Evolutionary conservation across 23 tunicate species (phyloP).

Genomic region (Corella eumyota): DNA sequence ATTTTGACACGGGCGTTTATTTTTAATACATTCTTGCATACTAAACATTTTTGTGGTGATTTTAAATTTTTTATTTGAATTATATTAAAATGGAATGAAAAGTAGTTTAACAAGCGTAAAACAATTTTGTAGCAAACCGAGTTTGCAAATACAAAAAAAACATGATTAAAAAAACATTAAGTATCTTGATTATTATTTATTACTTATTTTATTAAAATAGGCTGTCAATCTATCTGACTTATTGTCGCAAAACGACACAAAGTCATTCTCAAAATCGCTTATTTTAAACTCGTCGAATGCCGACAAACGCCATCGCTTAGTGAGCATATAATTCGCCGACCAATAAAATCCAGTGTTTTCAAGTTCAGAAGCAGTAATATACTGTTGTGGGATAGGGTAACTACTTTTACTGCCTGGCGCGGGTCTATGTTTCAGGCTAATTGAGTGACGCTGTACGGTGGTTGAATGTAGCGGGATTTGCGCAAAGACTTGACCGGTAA

Average conservation of each 20-base stretch:
- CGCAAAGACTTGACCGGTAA: slow-evolving; percentile 46
- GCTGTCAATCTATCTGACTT: neutral
- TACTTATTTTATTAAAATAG: slow-evolving; percentile 5
- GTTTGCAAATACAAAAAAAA: too few relatives aligned
- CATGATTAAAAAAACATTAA: too few relatives aligned
- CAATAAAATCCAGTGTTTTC: slow-evolving; percentile 61
- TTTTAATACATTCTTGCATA: too few relatives aligned
- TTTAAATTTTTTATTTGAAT: too few relatives aligned
- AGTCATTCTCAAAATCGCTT: slow-evolving; percentile 24
- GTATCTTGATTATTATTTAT: too few relatives aligned
- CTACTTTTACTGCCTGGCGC: too few relatives aligned
- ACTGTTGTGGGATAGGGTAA: neutral
- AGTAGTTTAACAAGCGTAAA: too few relatives aligned
- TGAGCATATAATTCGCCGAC: slow-evolving; percentile 57
- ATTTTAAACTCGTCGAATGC: slow-evolving; percentile 33
- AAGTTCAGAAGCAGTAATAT: slow-evolving; percentile 13
- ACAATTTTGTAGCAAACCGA: too few relatives aligned
- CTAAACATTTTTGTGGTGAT: too few relatives aligned
- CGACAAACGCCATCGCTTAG: slow-evolving; percentile 38
- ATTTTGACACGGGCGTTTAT: too few relatives aligned
- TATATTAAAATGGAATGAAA: too few relatives aligned
- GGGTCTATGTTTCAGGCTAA: slow-evolving; percentile 10
- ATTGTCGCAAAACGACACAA: slow-evolving; percentile 38
- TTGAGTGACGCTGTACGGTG: slow-evolving; percentile 28
- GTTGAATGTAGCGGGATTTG: slow-evolving; percentile 23